Conservation (phyloP, 2,797 vertebrate species). For the Trachurus trachurus region DNA sequence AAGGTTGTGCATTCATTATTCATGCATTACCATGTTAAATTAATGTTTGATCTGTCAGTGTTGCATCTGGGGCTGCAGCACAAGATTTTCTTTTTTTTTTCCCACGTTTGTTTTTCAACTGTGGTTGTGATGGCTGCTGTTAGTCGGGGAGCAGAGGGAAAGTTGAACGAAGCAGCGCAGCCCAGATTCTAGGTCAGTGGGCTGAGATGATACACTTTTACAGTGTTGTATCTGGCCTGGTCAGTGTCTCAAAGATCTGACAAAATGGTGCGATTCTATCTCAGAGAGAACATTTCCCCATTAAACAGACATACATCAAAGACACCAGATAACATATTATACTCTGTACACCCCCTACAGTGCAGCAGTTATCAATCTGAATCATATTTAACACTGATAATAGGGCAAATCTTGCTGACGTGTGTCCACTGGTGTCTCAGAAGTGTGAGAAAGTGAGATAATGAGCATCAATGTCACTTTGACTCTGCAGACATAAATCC, state of each 20-base stretch:
- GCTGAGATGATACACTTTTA: not conserved
- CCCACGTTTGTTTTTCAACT: slow-evolving; percentile 11
- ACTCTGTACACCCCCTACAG: not conserved
- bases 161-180: not conserved
- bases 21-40: slow-evolving; percentile 19
- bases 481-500: not conserved
- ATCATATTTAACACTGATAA: not conserved
- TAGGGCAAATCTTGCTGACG: not conserved
- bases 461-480: not conserved
- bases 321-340: too few relatives aligned
- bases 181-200: slow-evolving; percentile 15
- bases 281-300: too few relatives aligned
- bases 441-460: not conserved
- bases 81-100: not conserved
- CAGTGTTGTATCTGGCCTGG: not conserved
- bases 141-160: slow-evolving; percentile 17
- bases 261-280: not conserved
- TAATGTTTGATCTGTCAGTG: slow-evolving; percentile 11
- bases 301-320: too few relatives aligned
- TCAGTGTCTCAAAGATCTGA: not conserved
- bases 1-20: slow-evolving; percentile 35
- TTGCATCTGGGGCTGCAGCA: slow-evolving; percentile 12
- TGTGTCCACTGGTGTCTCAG: not conserved
- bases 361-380: not conserved
- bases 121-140: slow-evolving; percentile 36